phyloP scores from a whole-genome alignment of 2,113 vertebrate genomes.

The Gallinago media region DNA sequence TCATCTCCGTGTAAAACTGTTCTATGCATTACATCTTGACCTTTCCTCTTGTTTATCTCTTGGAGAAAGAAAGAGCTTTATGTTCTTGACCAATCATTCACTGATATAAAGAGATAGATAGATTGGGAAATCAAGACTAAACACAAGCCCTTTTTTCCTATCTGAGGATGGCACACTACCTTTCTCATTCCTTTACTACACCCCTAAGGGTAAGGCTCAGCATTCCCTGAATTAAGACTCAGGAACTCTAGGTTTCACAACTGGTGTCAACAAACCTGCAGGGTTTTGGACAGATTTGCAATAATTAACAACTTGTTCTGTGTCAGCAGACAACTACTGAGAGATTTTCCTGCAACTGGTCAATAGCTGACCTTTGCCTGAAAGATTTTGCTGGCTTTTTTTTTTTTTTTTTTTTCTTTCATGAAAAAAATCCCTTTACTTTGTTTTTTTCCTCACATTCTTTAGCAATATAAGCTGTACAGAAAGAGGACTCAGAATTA shows the following conservation, averaged over 20 bases:
- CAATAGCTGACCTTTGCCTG: neutral
- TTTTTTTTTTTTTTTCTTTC: accelerated
- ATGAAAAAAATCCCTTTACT: neutral
- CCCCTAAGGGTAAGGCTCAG: neutral
- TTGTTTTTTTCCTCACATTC: neutral
- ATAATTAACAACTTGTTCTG: neutral
- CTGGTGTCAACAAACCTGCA: neutral
- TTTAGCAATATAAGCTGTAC: neutral
- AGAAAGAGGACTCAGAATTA: neutral
- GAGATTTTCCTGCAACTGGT: neutral
- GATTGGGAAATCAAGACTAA: neutral
- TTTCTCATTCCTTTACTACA: neutral
- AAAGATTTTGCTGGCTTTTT: neutral
- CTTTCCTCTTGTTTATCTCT: neutral
- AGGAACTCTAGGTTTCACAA: neutral
- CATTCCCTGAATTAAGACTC: neutral
- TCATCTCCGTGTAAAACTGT: neutral
- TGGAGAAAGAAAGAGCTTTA: neutral
- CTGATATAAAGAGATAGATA: neutral
- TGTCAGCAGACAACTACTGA: neutral
- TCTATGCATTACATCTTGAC: neutral
- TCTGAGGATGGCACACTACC: accelerated
- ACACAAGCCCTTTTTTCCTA: neutral
- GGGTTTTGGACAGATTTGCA: neutral
- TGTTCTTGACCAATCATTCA: neutral